Evolutionary conservation across 2,888 invertebrate species (phyloP), one percentile per base, ranked within the genome.

Genomic region (Habrosyne pyritoides): DNA sequence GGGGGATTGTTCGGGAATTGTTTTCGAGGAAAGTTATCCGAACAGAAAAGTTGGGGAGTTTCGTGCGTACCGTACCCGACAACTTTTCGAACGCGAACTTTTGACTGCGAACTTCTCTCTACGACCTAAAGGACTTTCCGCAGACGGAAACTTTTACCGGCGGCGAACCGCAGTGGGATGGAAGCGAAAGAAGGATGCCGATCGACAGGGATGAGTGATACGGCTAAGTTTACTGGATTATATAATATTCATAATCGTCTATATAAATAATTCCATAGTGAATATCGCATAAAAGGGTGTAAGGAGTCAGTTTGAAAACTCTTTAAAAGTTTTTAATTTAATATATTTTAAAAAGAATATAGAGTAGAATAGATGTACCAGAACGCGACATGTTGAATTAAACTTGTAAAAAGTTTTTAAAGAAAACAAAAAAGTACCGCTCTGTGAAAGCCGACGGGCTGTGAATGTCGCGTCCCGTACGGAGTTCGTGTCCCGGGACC

Each of bases 81-180:
- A 89, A 89, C 82, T 88, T 87, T 63, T 72, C 69, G 71, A 75
- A 76, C 73, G 69, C 67, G 71, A 89, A 90, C 84, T 90, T 89
- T 87, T 81, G 85, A 82, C 88, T 85, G 80, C 73, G 73, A 89
- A 90, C 83, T 89, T 88, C 74, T 77, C 74, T 77, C 74, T 71
- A 71, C 82, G 77, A 80, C 82, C 81, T 83, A 74, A 78, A 82
- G 81, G 83, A 86, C 81, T 83, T 80, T 71, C 62, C 69, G 67
- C 70, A 67, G 72, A 68, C 42, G 70, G 71, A 78, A 87, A 88
- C 77, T 86, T 87, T 83, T 79, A 66, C 79, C 79, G 74, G 73
- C 78, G 81, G 74, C 75, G 60, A 66, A 63, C 66, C 69, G 64
- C 63, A 61, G 59, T 57, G 57, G 58, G 62, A 61, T 66, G 66